Evolutionary conservation across 2,113 vertebrate species (phyloP).

Genomic region (Phrynosoma blainvillii): DNA sequence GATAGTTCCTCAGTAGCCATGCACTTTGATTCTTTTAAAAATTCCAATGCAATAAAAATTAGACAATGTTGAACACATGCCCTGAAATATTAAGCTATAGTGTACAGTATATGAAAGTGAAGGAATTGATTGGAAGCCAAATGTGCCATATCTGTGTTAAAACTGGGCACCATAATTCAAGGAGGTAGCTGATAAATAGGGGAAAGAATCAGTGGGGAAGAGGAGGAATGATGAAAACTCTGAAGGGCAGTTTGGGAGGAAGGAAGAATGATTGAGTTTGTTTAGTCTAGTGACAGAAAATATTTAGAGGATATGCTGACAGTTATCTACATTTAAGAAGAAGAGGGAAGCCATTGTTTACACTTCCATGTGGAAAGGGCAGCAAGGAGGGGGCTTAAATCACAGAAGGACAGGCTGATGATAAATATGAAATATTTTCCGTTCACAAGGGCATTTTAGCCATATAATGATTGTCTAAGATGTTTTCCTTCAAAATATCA

Average conservation of each 20-base stretch:
- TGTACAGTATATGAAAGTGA: no score
- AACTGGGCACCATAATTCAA: not conserved
- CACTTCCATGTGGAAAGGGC: not conserved
- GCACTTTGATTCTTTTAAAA: no score
- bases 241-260: no score
- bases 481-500: not conserved
- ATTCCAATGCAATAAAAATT: no score
- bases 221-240: not conserved
- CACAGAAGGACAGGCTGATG: not conserved
- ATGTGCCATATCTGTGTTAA: no score
- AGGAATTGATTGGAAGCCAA: no score
- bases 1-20: no score
- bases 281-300: not conserved
- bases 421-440: not conserved
- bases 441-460: not conserved
- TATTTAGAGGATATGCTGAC: not conserved
- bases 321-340: not conserved
- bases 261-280: not conserved
- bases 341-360: not conserved
- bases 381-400: not conserved
- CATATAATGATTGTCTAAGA: not conserved
- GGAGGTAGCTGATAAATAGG: not conserved
- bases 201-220: not conserved
- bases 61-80: no score
- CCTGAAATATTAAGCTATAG: no score